These are phyloP conservation scores for Gibbula magus DNA, from an alignment of 2,888 invertebrate species.

Conservation along the genomic window DNA sequence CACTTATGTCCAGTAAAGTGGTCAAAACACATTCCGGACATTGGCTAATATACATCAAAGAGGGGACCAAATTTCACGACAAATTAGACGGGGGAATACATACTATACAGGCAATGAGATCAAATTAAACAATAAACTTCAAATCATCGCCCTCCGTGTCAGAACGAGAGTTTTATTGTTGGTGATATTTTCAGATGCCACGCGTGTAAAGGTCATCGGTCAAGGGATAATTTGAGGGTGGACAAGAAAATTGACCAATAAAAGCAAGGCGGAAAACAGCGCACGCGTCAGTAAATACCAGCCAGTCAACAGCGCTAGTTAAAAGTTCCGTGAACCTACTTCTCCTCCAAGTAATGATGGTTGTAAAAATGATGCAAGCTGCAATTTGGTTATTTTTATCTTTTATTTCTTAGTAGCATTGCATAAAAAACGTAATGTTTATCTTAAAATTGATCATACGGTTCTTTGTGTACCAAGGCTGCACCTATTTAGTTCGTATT, in stretches of 20 bases:
- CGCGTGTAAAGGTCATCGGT: neutral
- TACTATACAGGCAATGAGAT: neutral
- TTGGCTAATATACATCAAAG: neutral
- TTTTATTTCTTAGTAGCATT: no score
- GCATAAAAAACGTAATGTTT: no score
- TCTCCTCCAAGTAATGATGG: neutral
- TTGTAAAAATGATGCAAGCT: no score
- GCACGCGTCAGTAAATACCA: neutral
- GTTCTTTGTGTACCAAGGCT: no score
- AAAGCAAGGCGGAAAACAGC: neutral
- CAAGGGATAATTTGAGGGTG: neutral
- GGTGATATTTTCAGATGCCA: neutral
- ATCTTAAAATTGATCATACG: no score
- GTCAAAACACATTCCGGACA: constrained; percentile 4
- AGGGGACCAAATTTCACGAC: neutral
- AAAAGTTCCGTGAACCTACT: neutral
- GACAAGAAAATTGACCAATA: constrained; percentile 5
- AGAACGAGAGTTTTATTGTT: neutral
- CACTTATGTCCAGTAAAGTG: neutral
- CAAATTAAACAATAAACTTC: constrained; percentile 5
- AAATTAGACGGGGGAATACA: neutral
- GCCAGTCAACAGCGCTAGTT: neutral
- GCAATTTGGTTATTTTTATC: no score
- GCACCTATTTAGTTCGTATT: no score
- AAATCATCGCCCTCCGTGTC: neutral